Evolutionary conservation across 2,797 vertebrate species (phyloP).

Genomic region (Pseudochirops cupreus): DNA sequence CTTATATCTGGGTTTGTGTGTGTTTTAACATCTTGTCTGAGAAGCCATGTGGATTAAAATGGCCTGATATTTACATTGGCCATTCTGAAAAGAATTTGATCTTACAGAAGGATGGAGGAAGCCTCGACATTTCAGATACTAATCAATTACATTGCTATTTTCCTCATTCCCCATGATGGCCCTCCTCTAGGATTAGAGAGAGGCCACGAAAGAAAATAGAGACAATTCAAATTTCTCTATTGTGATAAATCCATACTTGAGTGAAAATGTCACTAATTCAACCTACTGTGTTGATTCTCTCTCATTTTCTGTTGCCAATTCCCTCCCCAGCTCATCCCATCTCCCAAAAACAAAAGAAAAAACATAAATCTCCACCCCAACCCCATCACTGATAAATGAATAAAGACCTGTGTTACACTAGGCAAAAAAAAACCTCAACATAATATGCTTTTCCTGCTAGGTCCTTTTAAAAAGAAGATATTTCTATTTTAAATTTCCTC

Average conservation of each 20-base stretch:
- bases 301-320: slow-evolving; percentile 19
- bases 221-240: not conserved
- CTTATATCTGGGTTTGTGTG: not conserved
- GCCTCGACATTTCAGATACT: slow-evolving; percentile 1
- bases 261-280: not conserved
- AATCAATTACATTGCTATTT: slow-evolving; percentile 15
- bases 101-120: slow-evolving; percentile 13
- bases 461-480: slow-evolving; percentile 11
- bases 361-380: slow-evolving; percentile 6
- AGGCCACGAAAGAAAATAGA: not conserved
- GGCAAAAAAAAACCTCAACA: not conserved
- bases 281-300: fast-evolving
- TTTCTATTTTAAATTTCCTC: slow-evolving; percentile 19
- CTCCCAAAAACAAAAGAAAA: not conserved
- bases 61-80: not conserved
- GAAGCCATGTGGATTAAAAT: not conserved
- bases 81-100: not conserved
- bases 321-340: not conserved
- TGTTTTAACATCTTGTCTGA: not conserved
- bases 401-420: not conserved
- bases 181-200: slow-evolving; percentile 26
- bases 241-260: slow-evolving; percentile 21
- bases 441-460: not conserved
- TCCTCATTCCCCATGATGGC: slow-evolving; percentile 9
- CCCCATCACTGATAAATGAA: not conserved